Evolutionary conservation across 2,888 invertebrate species (phyloP).

Genomic region (Thecophora atra): DNA sequence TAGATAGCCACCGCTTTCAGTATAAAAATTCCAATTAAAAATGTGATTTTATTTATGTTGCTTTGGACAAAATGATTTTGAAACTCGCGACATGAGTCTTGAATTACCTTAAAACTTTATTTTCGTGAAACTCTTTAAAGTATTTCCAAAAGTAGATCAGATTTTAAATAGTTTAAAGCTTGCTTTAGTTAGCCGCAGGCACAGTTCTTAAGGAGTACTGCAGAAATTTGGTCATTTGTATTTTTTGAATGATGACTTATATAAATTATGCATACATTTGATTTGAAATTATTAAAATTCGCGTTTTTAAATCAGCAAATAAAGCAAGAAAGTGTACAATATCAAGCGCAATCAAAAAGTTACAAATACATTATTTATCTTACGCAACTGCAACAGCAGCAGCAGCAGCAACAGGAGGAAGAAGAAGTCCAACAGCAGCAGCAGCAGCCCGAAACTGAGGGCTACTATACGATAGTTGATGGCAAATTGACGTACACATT

Average conservation of each 20-base stretch:
- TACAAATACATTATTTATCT: constrained; percentile 74
- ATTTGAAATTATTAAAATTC: constrained; percentile 35
- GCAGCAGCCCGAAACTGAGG: constrained; percentile 42
- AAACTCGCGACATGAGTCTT: no score
- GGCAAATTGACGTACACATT: constrained; percentile 47
- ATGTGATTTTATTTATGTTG: no score
- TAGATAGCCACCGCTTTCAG: no score
- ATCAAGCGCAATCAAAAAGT: constrained; percentile 81
- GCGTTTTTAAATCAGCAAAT: constrained; percentile 53
- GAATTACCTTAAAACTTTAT: no score
- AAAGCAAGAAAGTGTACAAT: constrained; percentile 69
- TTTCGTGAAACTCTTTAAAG: no score
- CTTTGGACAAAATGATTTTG: no score
- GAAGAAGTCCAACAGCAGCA: constrained; percentile 50
- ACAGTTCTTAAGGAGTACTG: background rate
- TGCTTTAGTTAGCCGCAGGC: no score
- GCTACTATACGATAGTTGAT: constrained; percentile 50
- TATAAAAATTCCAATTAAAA: no score
- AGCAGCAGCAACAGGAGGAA: constrained; percentile 49
- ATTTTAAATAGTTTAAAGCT: no score
- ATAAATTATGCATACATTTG: constrained; percentile 5
- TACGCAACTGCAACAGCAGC: constrained; percentile 59
- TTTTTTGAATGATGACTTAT: constrained; percentile 17
- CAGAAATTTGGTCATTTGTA: constrained; percentile 14
- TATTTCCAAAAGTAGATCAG: no score